A percentile compares a stretch with the other conserved stretches of the same genome.
These are phyloP conservation scores for Ashinkailepas kermadecensis DNA, from an alignment of 2,888 invertebrate species.

Conservation along the genomic window DNA sequence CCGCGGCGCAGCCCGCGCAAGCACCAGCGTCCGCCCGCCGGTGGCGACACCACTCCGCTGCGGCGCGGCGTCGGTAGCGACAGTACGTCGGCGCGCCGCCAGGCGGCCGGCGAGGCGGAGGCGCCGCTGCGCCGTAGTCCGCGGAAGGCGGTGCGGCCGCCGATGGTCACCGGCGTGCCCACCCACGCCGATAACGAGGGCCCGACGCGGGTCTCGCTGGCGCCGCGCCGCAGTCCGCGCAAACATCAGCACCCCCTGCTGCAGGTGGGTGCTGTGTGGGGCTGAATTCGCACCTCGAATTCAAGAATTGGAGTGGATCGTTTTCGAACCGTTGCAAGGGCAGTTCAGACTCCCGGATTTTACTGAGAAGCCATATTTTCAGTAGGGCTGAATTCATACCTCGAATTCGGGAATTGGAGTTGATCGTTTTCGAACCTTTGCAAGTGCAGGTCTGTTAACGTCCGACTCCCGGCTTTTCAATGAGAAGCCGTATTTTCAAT, in stretches of 20 bases:
- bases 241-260: background rate
- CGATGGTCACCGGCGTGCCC: background rate
- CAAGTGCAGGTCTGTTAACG: too few species aligned
- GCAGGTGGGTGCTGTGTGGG: too few species aligned
- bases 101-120: background rate
- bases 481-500: too few species aligned
- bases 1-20: background rate
- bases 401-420: too few species aligned
- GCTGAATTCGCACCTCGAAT: too few species aligned
- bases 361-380: too few species aligned
- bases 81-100: background rate
- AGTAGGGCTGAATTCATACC: too few species aligned
- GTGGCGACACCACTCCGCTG: background rate
- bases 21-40: background rate
- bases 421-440: too few species aligned
- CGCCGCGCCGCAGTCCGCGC: slow-evolving; percentile 10
- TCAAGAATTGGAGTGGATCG: too few species aligned
- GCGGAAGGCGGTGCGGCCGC: background rate
- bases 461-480: too few species aligned
- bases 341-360: too few species aligned
- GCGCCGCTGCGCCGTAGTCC: background rate
- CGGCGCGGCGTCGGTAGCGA: background rate
- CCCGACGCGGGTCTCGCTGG: background rate
- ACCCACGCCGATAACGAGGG: slow-evolving; percentile 13
- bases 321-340: too few species aligned